Base-by-base conservation (phyloP, 2,113 vertebrate species). In the Eonycteris spelaea region DNA sequence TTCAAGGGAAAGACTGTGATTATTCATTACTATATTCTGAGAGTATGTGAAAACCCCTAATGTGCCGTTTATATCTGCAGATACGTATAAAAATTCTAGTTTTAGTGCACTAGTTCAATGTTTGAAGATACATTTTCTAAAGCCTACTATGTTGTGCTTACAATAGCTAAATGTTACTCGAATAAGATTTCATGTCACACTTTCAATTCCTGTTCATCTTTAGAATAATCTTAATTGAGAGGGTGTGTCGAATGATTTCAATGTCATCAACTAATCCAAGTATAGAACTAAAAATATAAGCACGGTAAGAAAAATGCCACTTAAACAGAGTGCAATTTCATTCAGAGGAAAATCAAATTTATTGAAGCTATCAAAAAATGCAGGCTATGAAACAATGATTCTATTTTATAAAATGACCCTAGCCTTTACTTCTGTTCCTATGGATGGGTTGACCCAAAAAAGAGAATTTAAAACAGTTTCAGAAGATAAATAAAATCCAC, bases 201-300 rank as follows among this genome's bases (percentile, higher is more conserved):
- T 90, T 95, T 85, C 55, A 75, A 68, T 86, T 92, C 61, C 61
- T 75, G 6, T 85, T 90, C 90, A 92, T 59, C 84, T 94, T 89
- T 14, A 93, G n/a, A 91, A 90, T 40, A 67, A 40, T 53, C 48
- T 67, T 89, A 96, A 86, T 74, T 21, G 28, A 96, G 87, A 92
- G 38, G 63, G 38, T 2, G 12, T 65, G 75, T 1, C 28, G 14
- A 90, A 80, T 85, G 57, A 94, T 86, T 92, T 74, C 38, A 92
- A 70, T 94, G 63, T 48, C 91, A 92, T 84, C 63, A 95, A 83
- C 77, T 78, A 90, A 95, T 74, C 26, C 45, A 92, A 92, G n/a
- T 53, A 51, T 7, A 53, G 84, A 92, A 92, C 38, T 57, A 79
- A 95, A 95, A 78, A 93, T 74, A 89, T 70, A 97, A 95, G 87